A percentile compares a stretch with the other conserved stretches of the same genome.
Conservation (phyloP, 2,113 vertebrate genomes). For the Lepus americanus region DNA sequence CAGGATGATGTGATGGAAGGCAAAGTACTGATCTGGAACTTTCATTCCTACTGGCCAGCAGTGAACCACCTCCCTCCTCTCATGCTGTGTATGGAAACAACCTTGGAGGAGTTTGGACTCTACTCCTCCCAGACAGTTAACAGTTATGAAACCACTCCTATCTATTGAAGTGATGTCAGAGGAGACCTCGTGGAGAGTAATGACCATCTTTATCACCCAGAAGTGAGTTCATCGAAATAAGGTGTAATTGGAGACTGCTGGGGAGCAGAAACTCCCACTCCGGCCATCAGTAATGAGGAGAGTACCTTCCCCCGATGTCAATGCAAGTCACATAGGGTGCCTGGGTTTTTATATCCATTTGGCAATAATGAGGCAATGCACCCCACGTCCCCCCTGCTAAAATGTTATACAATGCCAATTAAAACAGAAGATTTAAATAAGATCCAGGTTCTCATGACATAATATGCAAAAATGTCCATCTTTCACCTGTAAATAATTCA, state of each 20-base stretch:
- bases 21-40: conserved; percentile 4
- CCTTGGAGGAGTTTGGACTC: not conserved
- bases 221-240: not conserved
- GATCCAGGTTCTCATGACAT: not conserved
- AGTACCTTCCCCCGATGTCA: not conserved
- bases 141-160: not conserved
- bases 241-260: conserved; percentile 16
- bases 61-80: not conserved
- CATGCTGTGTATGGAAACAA: not conserved
- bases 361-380: not conserved
- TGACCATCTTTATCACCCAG: not conserved
- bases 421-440: conserved; percentile 12
- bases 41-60: not conserved
- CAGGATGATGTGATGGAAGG: not conserved
- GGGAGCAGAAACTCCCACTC: not conserved
- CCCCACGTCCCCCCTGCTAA: not conserved
- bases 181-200: not conserved
- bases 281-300: not conserved
- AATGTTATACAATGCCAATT: conserved; percentile 48
- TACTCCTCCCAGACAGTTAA: not conserved
- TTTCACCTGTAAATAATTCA: conserved; percentile 34
- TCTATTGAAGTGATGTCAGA: not conserved
- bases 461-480: not conserved
- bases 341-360: not conserved
- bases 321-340: not conserved